These are phyloP conservation scores for Agelas oroides DNA, from an alignment of 37 sponge, comb jelly and placozoan species.

Conservation along the genomic window DNA sequence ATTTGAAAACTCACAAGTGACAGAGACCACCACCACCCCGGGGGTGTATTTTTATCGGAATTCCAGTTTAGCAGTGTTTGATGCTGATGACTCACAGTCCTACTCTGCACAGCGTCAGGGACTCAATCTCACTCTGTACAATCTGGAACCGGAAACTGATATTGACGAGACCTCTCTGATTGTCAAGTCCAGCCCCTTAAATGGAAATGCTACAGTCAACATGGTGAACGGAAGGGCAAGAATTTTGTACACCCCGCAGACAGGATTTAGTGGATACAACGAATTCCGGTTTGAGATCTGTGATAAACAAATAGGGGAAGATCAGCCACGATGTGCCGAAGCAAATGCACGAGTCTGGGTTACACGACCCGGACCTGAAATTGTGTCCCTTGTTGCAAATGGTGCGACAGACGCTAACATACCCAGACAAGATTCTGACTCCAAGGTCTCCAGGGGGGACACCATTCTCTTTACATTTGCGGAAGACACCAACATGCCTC, in stretches of 20 bases:
- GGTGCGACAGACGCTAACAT: background rate
- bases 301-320: slow-evolving; percentile 27
- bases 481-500: slow-evolving; percentile 87
- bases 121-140: slow-evolving; percentile 61
- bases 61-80: slow-evolving; percentile 59
- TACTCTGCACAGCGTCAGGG: slow-evolving; percentile 9
- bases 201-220: slow-evolving; percentile 26
- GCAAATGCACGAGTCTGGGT: slow-evolving; percentile 73
- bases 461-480: slow-evolving; percentile 56
- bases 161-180: slow-evolving; percentile 67
- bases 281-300: slow-evolving; percentile 77
- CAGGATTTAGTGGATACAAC: slow-evolving; percentile 76
- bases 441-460: slow-evolving; percentile 81
- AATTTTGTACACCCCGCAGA: slow-evolving; percentile 66
- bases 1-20: slow-evolving; percentile 57
- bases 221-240: background rate
- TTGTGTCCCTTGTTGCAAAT: slow-evolving; percentile 58
- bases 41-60: slow-evolving; percentile 59
- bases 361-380: slow-evolving; percentile 61
- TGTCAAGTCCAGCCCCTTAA: slow-evolving; percentile 14
- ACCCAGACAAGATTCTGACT: slow-evolving; percentile 22
- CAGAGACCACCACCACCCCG: background rate
- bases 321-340: slow-evolving; percentile 52
- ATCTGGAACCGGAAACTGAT: slow-evolving; percentile 45
- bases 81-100: slow-evolving; percentile 78